Evolutionary conservation across 2,797 vertebrate species (phyloP), one percentile per base, ranked within the genome.

Genomic region (Coregonus suidteri): DNA sequence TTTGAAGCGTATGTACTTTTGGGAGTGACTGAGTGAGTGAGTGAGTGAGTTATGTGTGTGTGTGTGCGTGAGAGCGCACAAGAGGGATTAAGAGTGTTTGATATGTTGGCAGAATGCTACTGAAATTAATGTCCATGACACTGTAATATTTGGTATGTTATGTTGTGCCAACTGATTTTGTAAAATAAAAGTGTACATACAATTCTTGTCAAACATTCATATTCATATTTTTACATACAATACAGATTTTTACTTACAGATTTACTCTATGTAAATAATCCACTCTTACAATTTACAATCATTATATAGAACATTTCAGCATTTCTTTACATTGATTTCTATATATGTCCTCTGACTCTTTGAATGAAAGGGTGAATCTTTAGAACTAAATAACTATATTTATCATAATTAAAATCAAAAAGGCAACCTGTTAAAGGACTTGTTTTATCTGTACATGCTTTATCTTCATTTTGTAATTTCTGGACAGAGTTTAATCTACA

Each of bases 111-210:
- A 18, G 53, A 73, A 25, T 54, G 25, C 71, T 16, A 53, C 18
- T 70, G 18, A n/a, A 70, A 20, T 18, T 18, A 72, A 25, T 35
- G 68, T 70, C 14, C 14, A 16, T 67, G 66, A 20, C 76, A 62
- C 52, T 75, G 37, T 82, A 31, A 64, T 35, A 25, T 71, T 80
- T 83, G 70, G 65, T 81, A 75, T 82, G 73, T 82, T 62, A 65
- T 78, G 79, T 86, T 77, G 79, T 86, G 81, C 84, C 75, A 79
- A 75, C 71, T 76, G 64, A 66, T 81, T 84, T 84, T 89, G 86
- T 92, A 78, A 76, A 87, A 90, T 88, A 90, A 87, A 91, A 75
- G 77, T 80, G 30, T 87, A 75, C 73, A 83, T 31, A 74, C 31
- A 14, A 76, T 73, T 65, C 30, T 47, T 77, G 9, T 59, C 31